Percentiles rank a stretch among this genome's conserved stretches.
Evolutionary conservation across 2,797 vertebrate genomes (phyloP).

Genomic region (Onychomys arenicola): DNA sequence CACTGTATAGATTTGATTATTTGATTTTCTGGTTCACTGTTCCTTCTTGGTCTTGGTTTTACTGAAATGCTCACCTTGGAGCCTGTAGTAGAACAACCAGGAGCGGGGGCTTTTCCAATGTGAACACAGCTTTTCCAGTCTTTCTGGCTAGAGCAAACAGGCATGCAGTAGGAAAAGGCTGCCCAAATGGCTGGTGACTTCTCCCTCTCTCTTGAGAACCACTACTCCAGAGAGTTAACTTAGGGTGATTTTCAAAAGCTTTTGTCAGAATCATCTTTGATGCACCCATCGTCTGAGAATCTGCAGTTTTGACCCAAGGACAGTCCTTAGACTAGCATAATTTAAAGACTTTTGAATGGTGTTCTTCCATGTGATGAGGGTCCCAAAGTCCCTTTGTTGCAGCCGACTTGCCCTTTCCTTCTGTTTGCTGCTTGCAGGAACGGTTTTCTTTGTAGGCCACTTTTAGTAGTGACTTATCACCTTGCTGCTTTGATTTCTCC

Average conservation of each 20-base stretch:
- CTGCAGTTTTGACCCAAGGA: slow-evolving; percentile 12
- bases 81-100: background rate
- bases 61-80: slow-evolving; percentile 26
- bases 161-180: background rate
- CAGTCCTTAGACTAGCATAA: background rate
- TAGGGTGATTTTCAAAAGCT: background rate
- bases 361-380: background rate
- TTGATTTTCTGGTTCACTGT: background rate
- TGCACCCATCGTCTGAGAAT: background rate
- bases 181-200: slow-evolving; percentile 2
- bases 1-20: slow-evolving; percentile 37
- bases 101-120: background rate
- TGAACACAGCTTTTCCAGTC: background rate
- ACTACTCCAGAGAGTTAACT: background rate
- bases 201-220: background rate
- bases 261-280: slow-evolving; percentile 16
- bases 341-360: background rate
- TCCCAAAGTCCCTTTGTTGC: background rate
- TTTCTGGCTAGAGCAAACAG: background rate
- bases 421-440: background rate
- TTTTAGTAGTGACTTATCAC: background rate
- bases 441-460: background rate
- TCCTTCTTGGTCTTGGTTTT: slow-evolving; percentile 42
- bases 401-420: background rate
- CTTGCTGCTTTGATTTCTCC: background rate